Conservation (phyloP, 2,888 invertebrate genomes). For the Endotricha flammealis region DNA sequence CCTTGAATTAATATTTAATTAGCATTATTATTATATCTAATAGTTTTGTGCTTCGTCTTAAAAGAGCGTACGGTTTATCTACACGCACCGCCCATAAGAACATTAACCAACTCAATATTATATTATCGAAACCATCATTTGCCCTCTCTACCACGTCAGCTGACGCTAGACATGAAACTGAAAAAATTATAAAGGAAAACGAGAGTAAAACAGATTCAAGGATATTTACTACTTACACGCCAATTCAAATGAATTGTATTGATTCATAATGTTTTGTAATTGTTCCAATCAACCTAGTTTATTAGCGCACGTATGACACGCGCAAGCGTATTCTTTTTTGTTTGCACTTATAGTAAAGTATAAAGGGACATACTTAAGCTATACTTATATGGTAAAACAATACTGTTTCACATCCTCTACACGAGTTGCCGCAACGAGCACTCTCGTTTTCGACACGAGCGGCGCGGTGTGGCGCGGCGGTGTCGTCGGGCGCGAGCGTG, state of each 20-base stretch:
- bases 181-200: background rate
- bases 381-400: background rate
- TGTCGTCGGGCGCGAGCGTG: constrained; percentile 25
- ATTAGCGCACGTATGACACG: constrained; percentile 3
- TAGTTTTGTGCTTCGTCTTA: too few species aligned
- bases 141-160: too few species aligned
- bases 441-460: constrained; percentile 12
- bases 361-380: too few species aligned
- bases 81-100: too few species aligned
- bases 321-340: constrained; percentile 3
- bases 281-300: constrained; percentile 17
- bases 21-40: too few species aligned
- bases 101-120: too few species aligned
- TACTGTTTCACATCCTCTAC: constrained; percentile 5
- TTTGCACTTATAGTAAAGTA: background rate
- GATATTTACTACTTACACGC: constrained; percentile 7
- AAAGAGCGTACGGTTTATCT: too few species aligned
- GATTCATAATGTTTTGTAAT: constrained; percentile 13
- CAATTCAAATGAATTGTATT: constrained; percentile 14
- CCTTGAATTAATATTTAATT: too few species aligned
- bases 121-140: too few species aligned
- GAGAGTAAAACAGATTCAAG: constrained; percentile 9
- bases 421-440: constrained; percentile 13
- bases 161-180: too few species aligned
- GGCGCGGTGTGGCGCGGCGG: constrained; percentile 20